Evolutionary conservation across 1,140 invertebrate genomes (phyloP).

Genomic region (Drosophila obscura): DNA sequence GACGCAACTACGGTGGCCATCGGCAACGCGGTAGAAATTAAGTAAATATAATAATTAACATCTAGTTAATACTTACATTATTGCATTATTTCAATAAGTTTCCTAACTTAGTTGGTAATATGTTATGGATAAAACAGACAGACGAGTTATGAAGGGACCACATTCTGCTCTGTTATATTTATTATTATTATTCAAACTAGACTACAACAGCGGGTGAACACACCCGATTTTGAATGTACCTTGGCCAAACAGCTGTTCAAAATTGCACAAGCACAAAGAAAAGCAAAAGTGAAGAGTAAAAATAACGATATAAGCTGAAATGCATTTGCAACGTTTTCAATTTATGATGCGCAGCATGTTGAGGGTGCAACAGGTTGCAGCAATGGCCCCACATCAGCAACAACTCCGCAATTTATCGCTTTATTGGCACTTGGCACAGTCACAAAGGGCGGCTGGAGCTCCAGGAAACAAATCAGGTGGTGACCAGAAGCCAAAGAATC

Average conservation of each 20-base stretch:
- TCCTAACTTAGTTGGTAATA: no score
- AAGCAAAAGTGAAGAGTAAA: not conserved
- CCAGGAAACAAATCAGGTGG: constrained; percentile 17
- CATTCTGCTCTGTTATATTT: no score
- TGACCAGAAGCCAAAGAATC: constrained; percentile 35
- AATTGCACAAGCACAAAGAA: constrained; percentile 34
- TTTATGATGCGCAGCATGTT: constrained; percentile 30
- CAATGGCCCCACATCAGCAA: constrained; percentile 14
- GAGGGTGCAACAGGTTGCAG: constrained; percentile 19
- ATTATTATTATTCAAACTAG: no score
- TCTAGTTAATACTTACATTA: constrained; percentile 4
- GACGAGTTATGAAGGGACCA: no score
- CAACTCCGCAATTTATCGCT: constrained; percentile 16
- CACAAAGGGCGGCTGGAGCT: constrained; percentile 23
- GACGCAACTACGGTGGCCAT: constrained; percentile 20
- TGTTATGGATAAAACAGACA: no score
- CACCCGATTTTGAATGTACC: no score
- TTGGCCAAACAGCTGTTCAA: not conserved
- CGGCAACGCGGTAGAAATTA: constrained; percentile 25
- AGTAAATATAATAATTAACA: not conserved
- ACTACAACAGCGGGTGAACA: no score
- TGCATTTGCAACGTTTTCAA: constrained; percentile 39
- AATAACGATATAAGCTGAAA: constrained; percentile 11
- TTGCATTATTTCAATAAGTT: no score
- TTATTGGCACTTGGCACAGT: constrained; percentile 43